Conservation (phyloP, 2,113 vertebrate species). For the Corapipo altera region DNA sequence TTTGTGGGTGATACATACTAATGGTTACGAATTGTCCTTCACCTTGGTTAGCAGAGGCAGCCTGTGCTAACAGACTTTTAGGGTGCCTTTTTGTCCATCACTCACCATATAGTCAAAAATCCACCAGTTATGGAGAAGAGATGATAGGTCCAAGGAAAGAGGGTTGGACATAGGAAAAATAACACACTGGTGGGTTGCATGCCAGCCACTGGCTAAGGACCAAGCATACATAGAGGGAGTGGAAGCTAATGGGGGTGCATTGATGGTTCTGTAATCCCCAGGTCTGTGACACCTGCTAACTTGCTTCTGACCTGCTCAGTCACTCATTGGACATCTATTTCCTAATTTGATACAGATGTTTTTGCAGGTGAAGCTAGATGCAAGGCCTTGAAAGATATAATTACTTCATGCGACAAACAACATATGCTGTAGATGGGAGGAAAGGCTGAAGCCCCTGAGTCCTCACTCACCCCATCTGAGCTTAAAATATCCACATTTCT, state of each 20-base stretch:
- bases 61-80: not conserved
- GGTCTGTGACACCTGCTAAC: not conserved
- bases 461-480: not conserved
- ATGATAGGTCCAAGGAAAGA: not conserved
- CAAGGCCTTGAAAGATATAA: not conserved
- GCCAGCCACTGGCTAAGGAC: not conserved
- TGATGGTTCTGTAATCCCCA: not conserved
- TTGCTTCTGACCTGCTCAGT: not conserved
- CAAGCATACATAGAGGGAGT: not conserved
- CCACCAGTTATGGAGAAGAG: not conserved
- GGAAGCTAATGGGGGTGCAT: not conserved
- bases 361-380: not conserved
- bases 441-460: not conserved
- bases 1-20: not conserved
- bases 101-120: not conserved
- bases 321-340: not conserved
- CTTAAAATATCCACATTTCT: not conserved
- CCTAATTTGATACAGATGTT: not conserved
- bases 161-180: not conserved
- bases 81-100: not conserved
- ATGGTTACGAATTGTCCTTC: not conserved
- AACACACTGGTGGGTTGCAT: not conserved
- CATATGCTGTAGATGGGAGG: fast-evolving
- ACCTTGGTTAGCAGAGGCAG: not conserved
- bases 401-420: not conserved